Evolutionary conservation across 2,797 vertebrate species (phyloP), one percentile per base, ranked within the genome.

Genomic region (Macroramphosus scolopax): DNA sequence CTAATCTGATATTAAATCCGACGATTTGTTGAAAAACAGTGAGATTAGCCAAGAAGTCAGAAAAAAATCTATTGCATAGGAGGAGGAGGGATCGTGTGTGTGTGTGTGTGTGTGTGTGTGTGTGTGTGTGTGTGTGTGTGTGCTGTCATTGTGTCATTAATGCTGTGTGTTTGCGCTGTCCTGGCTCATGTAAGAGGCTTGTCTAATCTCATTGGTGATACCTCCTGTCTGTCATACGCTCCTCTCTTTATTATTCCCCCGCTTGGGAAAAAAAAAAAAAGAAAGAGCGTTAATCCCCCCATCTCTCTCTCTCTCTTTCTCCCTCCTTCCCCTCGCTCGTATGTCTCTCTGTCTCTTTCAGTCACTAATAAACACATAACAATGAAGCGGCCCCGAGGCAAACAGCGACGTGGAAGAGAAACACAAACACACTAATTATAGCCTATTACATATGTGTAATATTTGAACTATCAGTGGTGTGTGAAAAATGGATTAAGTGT

Each of bases 1-100:
- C 90, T 97, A 97, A 97, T 97, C 95, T 97, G 93, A 92, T 92
- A 95, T 95, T 97, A 97, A 97, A 95, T 94, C 93, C 93, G 65
- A 83, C 84, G 93, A 95, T 97, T 96, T 95, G 93, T 95, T 93
- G 93, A 94, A 94, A 95, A 95, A 96, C 94, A 95, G 90, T 89
- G 91, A 94, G 94, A 96, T 96, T 96, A 96, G 92, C 91, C 90
- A 92, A 90, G 90, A 91, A 93, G 92, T 94, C 92, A 90, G 92
- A 90, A 87, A 59, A 66, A 63, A 78, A 92, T 90, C 85, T 81
- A 71, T 75, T 75, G 89, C 83, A 89, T 85, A 80, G 61, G 64
- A 80, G 68, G 72, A 49, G 63, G 77, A 53, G 60, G 72, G 74
- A 69, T 77, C 68, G 61, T 48, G 55, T 47, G 33, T 40, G 38